Evolutionary conservation across 2,797 vertebrate genomes (phyloP).

Genomic region (Pipistrellus pygmaeus): DNA sequence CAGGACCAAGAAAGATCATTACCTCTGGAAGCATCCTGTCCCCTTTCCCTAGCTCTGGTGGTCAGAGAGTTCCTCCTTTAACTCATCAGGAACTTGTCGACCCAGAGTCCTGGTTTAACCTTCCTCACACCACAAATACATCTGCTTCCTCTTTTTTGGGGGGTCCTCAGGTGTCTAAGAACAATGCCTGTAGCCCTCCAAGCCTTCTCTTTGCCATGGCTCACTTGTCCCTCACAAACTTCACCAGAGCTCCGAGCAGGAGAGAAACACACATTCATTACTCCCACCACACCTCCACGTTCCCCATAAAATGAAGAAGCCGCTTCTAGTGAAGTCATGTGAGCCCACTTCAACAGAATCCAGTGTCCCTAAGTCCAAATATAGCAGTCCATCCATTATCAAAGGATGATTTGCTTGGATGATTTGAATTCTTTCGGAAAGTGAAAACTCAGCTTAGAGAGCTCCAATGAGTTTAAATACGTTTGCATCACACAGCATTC

Average conservation of each 20-base stretch:
- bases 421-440: background rate
- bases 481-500: background rate
- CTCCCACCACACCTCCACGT: background rate
- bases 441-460: background rate
- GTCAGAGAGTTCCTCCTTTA: background rate
- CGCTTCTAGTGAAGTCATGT: background rate
- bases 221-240: background rate
- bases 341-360: background rate
- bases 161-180: background rate
- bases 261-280: background rate
- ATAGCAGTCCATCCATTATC: background rate
- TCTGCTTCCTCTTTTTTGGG: background rate
- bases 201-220: background rate
- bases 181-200: accelerated
- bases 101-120: background rate
- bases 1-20: background rate
- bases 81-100: background rate
- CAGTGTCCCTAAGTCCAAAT: background rate
- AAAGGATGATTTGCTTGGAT: background rate
- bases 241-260: background rate
- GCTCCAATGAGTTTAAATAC: background rate
- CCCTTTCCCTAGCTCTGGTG: background rate
- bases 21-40: background rate
- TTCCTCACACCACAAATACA: background rate
- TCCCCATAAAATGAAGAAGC: background rate